Evolutionary conservation across 2,113 vertebrate genomes (phyloP), one percentile per base, ranked within the genome.

Genomic region (Crotalus tigris): DNA sequence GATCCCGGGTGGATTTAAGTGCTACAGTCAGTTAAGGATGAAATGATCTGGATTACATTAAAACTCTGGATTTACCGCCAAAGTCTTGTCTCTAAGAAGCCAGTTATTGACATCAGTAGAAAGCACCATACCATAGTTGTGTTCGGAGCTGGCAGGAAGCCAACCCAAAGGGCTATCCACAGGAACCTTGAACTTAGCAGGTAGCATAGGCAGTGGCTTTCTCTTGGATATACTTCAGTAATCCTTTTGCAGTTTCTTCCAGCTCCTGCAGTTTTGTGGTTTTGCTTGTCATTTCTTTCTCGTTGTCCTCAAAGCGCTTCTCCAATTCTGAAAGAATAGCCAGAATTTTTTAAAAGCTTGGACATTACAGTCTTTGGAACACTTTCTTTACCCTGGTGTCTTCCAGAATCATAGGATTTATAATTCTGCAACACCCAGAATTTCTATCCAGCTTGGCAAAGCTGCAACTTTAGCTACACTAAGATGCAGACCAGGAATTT

Each of bases 231-330:
- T 96, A 69, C 5, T 98, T 94, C 85, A 97, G 96, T 9, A 98
- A 95, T 26, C 91, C 21, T 0, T 96, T 97, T 59, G 97, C 98
- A 1, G 94, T 97, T 10, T 94, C 92, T 96, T 98, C 97, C 96
- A 99, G 94, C 11, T 91, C 91, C 26, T 97, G 94, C 89, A 98
- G 96, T 59, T 93, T 96, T 1, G 55, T 88, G 2, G 91, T 98
- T 97, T 98, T 98, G 5, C 91, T 91, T 4, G 96, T 94, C 98
- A 99, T 97, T 10, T 17, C 92, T 93, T 92, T 94, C 94, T 98
- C 97, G 0, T 99, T 98, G 57, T 29, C 97, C 90, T 90, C 97
- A 49, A 99, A 97, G 93, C 94, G 97, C 87, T 95, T 95, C 95
- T 99, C 98, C 94, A 99, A 95, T 46, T 97, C 98, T 98, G 96